phyloP scores from a whole-genome alignment of 2,113 vertebrate genomes.

The Castor canadensis region DNA sequence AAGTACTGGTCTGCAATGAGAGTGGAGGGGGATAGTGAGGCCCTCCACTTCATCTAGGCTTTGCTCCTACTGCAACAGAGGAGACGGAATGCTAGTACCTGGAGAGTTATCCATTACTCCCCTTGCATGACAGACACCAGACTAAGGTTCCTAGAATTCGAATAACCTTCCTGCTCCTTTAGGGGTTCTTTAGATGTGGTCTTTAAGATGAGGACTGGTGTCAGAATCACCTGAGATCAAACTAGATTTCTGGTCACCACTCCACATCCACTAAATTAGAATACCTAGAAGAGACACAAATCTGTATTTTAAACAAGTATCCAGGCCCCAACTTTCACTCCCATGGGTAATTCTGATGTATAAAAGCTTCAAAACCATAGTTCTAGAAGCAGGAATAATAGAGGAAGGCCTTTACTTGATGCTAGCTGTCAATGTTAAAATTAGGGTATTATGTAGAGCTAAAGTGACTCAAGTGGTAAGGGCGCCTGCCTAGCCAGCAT shows the following conservation, averaged over 20 bases:
- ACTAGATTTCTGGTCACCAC: not conserved
- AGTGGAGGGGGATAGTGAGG: not conserved
- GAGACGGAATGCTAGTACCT: not conserved
- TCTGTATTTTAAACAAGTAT: conserved; percentile 17
- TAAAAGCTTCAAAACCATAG: conserved; percentile 23
- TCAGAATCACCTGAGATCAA: not conserved
- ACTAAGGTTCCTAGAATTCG: not conserved
- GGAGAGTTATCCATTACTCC: not conserved
- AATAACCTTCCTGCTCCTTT: not conserved
- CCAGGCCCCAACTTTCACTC: not conserved
- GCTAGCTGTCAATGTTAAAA: not conserved
- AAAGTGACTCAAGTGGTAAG: no score
- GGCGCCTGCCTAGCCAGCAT: no score
- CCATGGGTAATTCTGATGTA: not conserved
- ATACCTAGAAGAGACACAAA: not conserved
- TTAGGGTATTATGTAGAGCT: not conserved
- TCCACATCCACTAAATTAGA: not conserved
- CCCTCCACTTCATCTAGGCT: not conserved
- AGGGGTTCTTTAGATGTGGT: not conserved
- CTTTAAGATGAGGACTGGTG: not conserved
- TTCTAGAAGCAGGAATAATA: not conserved
- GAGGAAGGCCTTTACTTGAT: not conserved
- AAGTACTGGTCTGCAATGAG: not conserved
- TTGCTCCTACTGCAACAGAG: not conserved
- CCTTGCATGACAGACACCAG: not conserved